Base-by-base conservation (phyloP, 2,113 vertebrate genomes). In the Apeltes quadracus region DNA sequence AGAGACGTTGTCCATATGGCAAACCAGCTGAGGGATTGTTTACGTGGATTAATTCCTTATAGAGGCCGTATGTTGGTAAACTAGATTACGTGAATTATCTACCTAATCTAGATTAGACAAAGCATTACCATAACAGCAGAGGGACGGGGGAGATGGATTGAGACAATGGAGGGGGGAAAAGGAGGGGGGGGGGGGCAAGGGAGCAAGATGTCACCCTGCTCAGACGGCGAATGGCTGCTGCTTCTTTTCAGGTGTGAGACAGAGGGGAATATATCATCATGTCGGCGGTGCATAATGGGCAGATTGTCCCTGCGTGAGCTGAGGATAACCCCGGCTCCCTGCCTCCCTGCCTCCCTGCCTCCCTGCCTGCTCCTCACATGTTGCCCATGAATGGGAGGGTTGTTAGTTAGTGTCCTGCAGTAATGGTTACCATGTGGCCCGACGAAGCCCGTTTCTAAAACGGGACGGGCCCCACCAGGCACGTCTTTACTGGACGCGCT, bases 391-490 rank as follows among this genome's bases (percentile, higher is more conserved):
- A 91, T 89, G 75, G 83, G 67, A 76, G 79, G 83, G 84, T 89
- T 91, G 89, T 91, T 87, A 62, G 53, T 76, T 63, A 61, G 73
- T 71, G 72, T 86, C 79, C 82, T 82, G 73, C 55, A 70, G 81
- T 91, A 89, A 91, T 90, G 84, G 89, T 85, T 91, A 79, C 87
- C 78, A 87, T 89, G 85, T 87, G 87, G 78, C 72, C 69, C 32
- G 15, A 62, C 46, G 10, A 43, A n/a, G 54, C 54, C 38, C 73
- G n/a, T 68, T 63, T 82, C 50, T 77, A 80, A 76, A 81, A 67
- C 61, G 61, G 22, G 13, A 18, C 61, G 2, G 27, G 68, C 66
- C 78, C 72, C 38, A 39, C 55, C 72, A 76, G 76, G 69, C 84
- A 83, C 58, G 3, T 14, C 57, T 86, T 82, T 76, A 75, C 78